These are phyloP conservation scores for Sarcophaga rosellei DNA, from an alignment of 2,888 invertebrate species.

Conservation along the genomic window DNA sequence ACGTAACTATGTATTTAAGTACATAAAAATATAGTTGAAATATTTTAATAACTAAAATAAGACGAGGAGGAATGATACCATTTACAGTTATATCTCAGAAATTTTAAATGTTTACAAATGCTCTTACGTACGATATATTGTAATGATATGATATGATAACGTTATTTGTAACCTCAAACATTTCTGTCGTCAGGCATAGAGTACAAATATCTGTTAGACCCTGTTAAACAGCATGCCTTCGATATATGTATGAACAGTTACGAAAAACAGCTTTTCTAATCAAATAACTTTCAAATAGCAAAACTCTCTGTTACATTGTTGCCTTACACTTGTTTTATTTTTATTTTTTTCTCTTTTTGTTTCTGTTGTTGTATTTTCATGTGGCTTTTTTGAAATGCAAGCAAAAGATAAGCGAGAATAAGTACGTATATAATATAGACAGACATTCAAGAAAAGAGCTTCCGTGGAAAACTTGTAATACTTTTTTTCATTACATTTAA, in stretches of 20 bases:
- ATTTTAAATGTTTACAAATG: no score
- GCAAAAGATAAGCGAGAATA: constrained; percentile 43
- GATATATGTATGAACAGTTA: not conserved
- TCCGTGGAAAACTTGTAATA: constrained; percentile 1
- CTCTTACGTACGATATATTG: no score
- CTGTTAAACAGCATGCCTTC: not conserved
- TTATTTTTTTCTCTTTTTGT: constrained; percentile 14
- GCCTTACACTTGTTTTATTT: not conserved
- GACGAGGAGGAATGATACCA: no score
- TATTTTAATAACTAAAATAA: no score
- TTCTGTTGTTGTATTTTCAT: not conserved
- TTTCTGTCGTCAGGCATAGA: not conserved
- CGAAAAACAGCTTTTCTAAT: not conserved
- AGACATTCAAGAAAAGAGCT: not conserved
- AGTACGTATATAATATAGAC: not conserved
- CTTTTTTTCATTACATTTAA: constrained; percentile 26
- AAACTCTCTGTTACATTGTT: constrained; percentile 26
- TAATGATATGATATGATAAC: no score
- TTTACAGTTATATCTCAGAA: no score
- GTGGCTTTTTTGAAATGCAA: constrained; percentile 5
- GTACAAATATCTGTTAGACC: no score
- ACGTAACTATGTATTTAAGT: no score
- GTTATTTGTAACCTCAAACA: not conserved
- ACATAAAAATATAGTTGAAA: no score
- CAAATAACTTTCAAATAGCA: constrained; percentile 11